Percentiles rank a stretch among this genome's conserved stretches.
These are phyloP conservation scores for Oreochromis aureus DNA, from an alignment of 2,113 vertebrate species.

Conservation along the genomic window DNA sequence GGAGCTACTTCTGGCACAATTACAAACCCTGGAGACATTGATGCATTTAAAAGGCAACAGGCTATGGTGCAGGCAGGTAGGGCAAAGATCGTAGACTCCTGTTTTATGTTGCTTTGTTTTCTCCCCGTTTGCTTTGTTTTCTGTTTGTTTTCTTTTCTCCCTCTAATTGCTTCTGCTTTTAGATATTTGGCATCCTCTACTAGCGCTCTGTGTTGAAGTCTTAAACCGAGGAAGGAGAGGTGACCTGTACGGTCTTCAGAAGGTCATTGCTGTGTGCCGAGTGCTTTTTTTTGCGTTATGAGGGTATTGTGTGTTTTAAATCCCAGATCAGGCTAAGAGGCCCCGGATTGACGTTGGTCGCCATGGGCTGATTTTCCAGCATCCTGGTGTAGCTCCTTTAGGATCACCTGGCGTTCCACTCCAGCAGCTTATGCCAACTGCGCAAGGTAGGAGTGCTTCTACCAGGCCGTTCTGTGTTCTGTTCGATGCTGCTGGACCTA, in stretches of 20 bases:
- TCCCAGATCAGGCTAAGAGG: slow-evolving; percentile 99
- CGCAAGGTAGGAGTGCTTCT: slow-evolving; percentile 94
- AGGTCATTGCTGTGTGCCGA: slow-evolving; percentile 72
- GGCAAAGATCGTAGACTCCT: slow-evolving; percentile 42
- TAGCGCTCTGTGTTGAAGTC: slow-evolving; percentile 77
- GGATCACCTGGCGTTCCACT: slow-evolving; percentile 93
- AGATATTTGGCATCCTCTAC: slow-evolving; percentile 75
- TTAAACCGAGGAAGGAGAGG: slow-evolving; percentile 67
- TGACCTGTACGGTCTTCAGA: slow-evolving; percentile 68
- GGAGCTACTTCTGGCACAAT: slow-evolving; percentile 74
- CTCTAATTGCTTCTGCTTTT: slow-evolving; percentile 80
- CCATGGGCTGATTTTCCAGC: slow-evolving; percentile 99
- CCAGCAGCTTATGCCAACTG: slow-evolving; percentile 99
- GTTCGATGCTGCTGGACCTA: slow-evolving; percentile 66
- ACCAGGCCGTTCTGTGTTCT: slow-evolving; percentile 70
- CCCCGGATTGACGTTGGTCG: slow-evolving; percentile 98
- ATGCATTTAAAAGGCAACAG: slow-evolving; percentile 93
- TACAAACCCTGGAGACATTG: slow-evolving; percentile 82
- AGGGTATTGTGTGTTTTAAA: slow-evolving; percentile 84
- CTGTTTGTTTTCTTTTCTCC: slow-evolving; percentile 67
- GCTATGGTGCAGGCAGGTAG: slow-evolving; percentile 88
- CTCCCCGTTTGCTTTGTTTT: slow-evolving; percentile 64
- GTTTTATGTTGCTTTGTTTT: slow-evolving; percentile 59
- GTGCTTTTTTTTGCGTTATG: slow-evolving; percentile 76
- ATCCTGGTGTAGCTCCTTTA: slow-evolving; percentile 89